phyloP scores from a whole-genome alignment of 2,797 vertebrate species.

The Hemitrygon akajei region DNA sequence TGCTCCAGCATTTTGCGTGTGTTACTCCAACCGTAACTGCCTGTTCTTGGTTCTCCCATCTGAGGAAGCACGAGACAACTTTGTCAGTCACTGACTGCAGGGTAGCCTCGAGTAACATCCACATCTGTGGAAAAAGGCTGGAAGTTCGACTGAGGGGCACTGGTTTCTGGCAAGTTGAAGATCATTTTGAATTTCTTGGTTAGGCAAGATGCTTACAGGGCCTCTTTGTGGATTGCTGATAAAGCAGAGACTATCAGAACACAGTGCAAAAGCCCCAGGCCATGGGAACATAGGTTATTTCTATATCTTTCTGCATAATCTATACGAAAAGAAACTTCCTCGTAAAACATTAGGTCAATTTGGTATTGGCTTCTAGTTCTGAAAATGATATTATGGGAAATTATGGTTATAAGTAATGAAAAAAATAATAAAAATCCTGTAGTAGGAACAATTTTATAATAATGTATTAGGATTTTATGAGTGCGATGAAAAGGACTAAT shows the following conservation, averaged over 20 bases:
- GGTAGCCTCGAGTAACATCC: neutral
- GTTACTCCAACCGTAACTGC: no score
- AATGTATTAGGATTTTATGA: slow-evolving; percentile 35
- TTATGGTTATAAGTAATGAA: slow-evolving; percentile 36
- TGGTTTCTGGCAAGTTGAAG: neutral
- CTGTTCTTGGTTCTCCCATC: neutral
- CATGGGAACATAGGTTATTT: neutral
- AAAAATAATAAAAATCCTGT: slow-evolving; percentile 33
- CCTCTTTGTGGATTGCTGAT: slow-evolving; percentile 16
- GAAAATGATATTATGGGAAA: slow-evolving; percentile 34
- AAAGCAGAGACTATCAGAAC: slow-evolving; percentile 15
- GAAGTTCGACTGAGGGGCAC: neutral
- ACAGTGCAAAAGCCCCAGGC: slow-evolving; percentile 9
- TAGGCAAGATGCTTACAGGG: slow-evolving; percentile 28
- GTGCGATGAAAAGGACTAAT: slow-evolving; percentile 32
- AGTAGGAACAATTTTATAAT: slow-evolving; percentile 28
- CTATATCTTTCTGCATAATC: slow-evolving; percentile 15
- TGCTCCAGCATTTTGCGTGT: no score
- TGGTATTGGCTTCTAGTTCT: slow-evolving; percentile 26
- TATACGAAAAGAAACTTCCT: slow-evolving; percentile 29
- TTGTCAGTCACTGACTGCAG: neutral
- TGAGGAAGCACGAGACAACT: neutral
- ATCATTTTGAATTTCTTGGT: slow-evolving; percentile 3
- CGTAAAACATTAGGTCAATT: slow-evolving; percentile 21
- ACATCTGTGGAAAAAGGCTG: neutral